These are phyloP conservation scores for Neogobius melanostomus DNA, from an alignment of 2,113 vertebrate species.

Conservation along the genomic window DNA sequence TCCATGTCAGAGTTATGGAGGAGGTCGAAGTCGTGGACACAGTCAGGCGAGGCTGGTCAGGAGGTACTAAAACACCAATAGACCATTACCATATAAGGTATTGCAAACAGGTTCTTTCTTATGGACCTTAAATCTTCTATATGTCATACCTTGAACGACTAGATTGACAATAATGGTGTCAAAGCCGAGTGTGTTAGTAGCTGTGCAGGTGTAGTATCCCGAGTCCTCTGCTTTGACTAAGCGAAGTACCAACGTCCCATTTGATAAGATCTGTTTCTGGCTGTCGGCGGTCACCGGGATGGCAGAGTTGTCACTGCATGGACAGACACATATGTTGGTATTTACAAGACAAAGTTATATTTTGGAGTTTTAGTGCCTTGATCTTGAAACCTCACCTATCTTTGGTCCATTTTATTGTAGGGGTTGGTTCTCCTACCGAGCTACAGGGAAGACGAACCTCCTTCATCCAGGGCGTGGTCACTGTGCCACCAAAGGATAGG, in stretches of 20 bases:
- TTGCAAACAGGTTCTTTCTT: background rate
- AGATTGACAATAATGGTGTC: slow-evolving; percentile 98
- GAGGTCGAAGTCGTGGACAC: slow-evolving; percentile 97
- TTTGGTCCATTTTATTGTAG: slow-evolving; percentile 97
- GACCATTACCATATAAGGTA: background rate
- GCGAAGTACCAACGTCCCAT: slow-evolving; percentile 91
- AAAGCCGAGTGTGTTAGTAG: slow-evolving; percentile 95
- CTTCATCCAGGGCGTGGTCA: slow-evolving; percentile 98
- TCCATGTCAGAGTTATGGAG: slow-evolving; percentile 96
- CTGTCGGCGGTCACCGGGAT: slow-evolving; percentile 88
- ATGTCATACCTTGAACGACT: slow-evolving; percentile 90
- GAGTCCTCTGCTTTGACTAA: slow-evolving; percentile 96
- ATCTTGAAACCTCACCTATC: slow-evolving; percentile 82
- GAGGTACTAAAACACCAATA: slow-evolving; percentile 81
- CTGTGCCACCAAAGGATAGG: slow-evolving; percentile 94
- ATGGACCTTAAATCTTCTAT: background rate
- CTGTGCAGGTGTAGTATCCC: slow-evolving; percentile 96
- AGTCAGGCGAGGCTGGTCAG: slow-evolving; percentile 94
- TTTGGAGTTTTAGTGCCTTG: background rate
- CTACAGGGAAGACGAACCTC: slow-evolving; percentile 93
- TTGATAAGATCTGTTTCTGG: slow-evolving; percentile 88
- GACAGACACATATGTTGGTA: background rate
- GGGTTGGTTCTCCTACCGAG: slow-evolving; percentile 91
- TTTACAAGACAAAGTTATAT: background rate
- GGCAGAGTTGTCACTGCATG: slow-evolving; percentile 88